Percentiles rank a stretch among this genome's conserved stretches.
Evolutionary conservation across 2,797 vertebrate species (phyloP).

Genomic region (Enoplosus armatus): DNA sequence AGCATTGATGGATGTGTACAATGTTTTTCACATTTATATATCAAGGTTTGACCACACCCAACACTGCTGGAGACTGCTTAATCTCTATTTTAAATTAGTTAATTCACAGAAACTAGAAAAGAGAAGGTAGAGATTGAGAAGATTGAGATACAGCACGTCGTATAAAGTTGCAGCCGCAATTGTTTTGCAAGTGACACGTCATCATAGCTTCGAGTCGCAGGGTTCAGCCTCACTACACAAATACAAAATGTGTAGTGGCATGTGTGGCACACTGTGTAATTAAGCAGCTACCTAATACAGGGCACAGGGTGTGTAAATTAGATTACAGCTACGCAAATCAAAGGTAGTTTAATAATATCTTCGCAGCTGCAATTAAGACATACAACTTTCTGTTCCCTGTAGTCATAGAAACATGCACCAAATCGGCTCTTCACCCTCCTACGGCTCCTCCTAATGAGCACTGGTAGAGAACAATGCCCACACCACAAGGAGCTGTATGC

Average conservation of each 20-base stretch:
- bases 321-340: conserved; percentile 62
- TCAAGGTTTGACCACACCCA: not conserved
- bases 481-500: not conserved
- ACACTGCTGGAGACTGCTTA: not conserved
- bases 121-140: too few species aligned
- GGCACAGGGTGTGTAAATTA: conserved; percentile 58
- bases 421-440: conserved; percentile 34
- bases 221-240: conserved; percentile 33
- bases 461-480: conserved; percentile 13
- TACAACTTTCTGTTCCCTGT: conserved; percentile 40
- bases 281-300: conserved; percentile 48
- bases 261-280: conserved; percentile 48
- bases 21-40: not conserved
- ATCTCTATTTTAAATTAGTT: not conserved
- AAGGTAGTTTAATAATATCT: conserved; percentile 60
- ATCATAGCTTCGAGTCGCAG: conserved; percentile 6
- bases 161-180: not conserved
- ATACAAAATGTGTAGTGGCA: conserved; percentile 2
- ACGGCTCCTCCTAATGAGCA: conserved; percentile 38
- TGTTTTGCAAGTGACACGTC: conserved; percentile 19
- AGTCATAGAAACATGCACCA: conserved; percentile 47
- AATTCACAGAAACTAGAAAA: too few species aligned
- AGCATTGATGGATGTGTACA: not conserved
- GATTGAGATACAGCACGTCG: not conserved
- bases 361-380: conserved; percentile 54